Percentiles rank a stretch among this genome's conserved stretches.
phyloP scores from a whole-genome alignment of 2,888 invertebrate genomes.

The Nephrotoma guestfalica region DNA sequence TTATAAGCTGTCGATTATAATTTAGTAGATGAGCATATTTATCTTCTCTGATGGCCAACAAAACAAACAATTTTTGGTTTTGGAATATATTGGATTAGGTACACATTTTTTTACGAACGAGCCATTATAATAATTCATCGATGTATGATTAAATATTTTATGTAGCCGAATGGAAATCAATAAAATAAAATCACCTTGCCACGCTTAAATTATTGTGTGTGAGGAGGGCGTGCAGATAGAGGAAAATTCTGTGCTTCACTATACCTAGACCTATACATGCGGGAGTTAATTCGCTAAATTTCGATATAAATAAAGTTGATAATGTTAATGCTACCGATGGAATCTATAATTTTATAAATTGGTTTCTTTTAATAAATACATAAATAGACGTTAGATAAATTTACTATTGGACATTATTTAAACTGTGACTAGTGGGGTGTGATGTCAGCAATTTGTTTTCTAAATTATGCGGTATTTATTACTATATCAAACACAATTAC shows the following conservation, averaged over 20 bases:
- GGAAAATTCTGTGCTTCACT: not conserved
- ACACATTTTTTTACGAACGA: not conserved
- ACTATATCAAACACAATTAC: not conserved
- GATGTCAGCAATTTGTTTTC: not conserved
- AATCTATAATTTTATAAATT: not conserved
- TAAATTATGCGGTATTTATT: not conserved
- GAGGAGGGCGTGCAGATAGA: not conserved
- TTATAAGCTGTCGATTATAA: not conserved
- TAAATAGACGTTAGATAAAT: not conserved
- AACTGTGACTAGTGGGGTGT: not conserved
- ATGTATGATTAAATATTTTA: not conserved
- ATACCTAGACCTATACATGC: not conserved
- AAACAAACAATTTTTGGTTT: no score
- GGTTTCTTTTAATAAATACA: not conserved
- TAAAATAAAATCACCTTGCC: not conserved
- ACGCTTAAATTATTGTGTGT: not conserved
- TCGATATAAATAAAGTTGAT: not conserved
- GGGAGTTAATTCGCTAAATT: not conserved
- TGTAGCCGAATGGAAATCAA: not conserved
- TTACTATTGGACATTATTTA: not conserved
- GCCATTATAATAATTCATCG: not conserved
- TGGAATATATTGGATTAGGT: not conserved
- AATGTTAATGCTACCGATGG: not conserved
- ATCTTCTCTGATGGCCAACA: not conserved
- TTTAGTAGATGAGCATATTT: not conserved